phyloP scores from a whole-genome alignment of 1,140 invertebrate genomes.

The Phymorhynchus buccinoides region DNA sequence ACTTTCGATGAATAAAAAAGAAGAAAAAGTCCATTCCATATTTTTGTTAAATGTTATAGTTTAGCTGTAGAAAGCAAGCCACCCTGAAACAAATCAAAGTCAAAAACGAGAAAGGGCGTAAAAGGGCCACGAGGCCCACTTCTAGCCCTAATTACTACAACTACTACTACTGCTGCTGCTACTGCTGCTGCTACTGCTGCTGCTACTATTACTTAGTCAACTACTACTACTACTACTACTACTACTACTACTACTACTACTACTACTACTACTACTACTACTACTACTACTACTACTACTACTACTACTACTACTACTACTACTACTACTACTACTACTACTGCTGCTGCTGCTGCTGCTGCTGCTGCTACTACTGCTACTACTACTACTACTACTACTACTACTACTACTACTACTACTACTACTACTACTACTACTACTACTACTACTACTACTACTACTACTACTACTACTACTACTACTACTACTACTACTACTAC shows the following conservation, averaged over 20 bases:
- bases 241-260: conserved; percentile 15
- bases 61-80: too few relatives aligned
- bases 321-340: conserved; percentile 8
- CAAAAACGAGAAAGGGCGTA: too few relatives aligned
- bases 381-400: neutral
- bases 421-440: conserved; percentile 16
- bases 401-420: conserved; percentile 6
- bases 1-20: too few relatives aligned
- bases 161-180: too few relatives aligned
- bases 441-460: conserved; percentile 17
- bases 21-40: too few relatives aligned
- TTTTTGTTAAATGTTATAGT: too few relatives aligned
- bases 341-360: neutral
- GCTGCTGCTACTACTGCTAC: neutral
- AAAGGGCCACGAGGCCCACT: too few relatives aligned
- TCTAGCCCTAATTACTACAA: too few relatives aligned
- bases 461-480: neutral
- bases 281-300: conserved; percentile 16
- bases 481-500: conserved; percentile 12
- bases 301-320: conserved; percentile 13
- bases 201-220: too few relatives aligned
- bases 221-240: too few relatives aligned
- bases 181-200: too few relatives aligned
- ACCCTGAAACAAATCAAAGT: too few relatives aligned
- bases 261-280: conserved; percentile 17